Percentiles rank a stretch among this genome's conserved stretches.
phyloP scores from a whole-genome alignment of 2,113 vertebrate species.

The Mohoua ochrocephala region DNA sequence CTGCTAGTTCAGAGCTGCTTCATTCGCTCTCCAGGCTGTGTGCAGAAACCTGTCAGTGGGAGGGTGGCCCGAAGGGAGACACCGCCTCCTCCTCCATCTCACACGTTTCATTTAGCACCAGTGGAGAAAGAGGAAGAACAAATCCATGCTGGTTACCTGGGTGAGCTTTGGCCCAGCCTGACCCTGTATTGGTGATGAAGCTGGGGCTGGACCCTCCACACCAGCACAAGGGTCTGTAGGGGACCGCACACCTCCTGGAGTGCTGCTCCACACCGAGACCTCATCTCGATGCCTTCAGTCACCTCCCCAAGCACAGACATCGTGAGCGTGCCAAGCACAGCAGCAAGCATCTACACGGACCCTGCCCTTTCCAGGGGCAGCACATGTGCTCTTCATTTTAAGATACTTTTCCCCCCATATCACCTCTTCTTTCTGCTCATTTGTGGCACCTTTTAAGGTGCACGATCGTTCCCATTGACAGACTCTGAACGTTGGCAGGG shows the following conservation, averaged over 20 bases:
- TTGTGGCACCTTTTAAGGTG: not conserved
- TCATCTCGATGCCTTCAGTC: not conserved
- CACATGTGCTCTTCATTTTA: not conserved
- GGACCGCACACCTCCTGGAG: not conserved
- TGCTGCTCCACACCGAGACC: not conserved
- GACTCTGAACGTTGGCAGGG: not conserved
- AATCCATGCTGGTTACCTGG: not conserved
- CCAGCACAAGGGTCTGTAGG: not conserved
- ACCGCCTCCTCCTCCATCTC: not conserved
- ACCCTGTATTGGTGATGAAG: fast-evolving
- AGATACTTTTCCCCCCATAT: not conserved
- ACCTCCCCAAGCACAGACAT: not conserved
- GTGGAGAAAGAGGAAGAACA: not conserved
- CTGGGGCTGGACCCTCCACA: not conserved
- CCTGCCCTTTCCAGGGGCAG: not conserved
- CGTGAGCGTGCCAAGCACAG: not conserved
- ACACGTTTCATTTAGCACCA: fast-evolving
- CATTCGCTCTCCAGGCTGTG: not conserved
- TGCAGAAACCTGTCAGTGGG: not conserved
- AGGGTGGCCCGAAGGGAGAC: not conserved
- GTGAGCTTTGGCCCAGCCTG: not conserved
- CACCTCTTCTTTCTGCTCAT: not conserved
- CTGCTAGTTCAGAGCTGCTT: not conserved
- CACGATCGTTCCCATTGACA: not conserved
- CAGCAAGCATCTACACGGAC: not conserved